A percentile compares a stretch with the other conserved stretches of the same genome.
Evolutionary conservation across 1,140 invertebrate genomes (phyloP).

Genomic region (Leptinotarsa undecemlineata): DNA sequence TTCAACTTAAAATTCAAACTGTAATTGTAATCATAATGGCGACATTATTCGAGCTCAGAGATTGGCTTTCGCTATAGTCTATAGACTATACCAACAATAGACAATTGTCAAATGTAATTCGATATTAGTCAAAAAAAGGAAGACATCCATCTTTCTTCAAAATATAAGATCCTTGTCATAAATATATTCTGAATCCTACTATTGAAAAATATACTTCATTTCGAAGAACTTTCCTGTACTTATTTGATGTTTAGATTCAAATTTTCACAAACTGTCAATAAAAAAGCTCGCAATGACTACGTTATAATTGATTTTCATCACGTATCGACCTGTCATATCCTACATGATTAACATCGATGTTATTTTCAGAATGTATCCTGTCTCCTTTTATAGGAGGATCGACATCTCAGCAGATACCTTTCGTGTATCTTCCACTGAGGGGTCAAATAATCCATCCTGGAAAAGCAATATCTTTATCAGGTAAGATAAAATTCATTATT

Average conservation of each 20-base stretch:
- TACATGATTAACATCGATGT: slow-evolving; percentile 28
- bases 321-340: neutral
- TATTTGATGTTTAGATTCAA: neutral
- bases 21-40: too few relatives aligned
- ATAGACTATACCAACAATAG: too few relatives aligned
- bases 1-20: too few relatives aligned
- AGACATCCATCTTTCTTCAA: too few relatives aligned
- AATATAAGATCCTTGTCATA: too few relatives aligned
- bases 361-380: slow-evolving; percentile 76
- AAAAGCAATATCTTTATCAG: slow-evolving; percentile 79
- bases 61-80: too few relatives aligned
- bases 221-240: neutral
- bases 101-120: too few relatives aligned
- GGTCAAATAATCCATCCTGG: slow-evolving; percentile 86
- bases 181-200: neutral
- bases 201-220: neutral
- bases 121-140: too few relatives aligned
- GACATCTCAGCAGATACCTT: slow-evolving; percentile 79
- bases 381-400: slow-evolving; percentile 77
- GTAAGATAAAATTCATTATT: slow-evolving; percentile 54
- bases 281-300: too few relatives aligned
- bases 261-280: neutral
- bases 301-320: neutral
- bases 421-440: slow-evolving; percentile 80
- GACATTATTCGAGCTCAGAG: too few relatives aligned